Percentiles rank a stretch among this genome's conserved stretches.
phyloP scores from a whole-genome alignment of 2,113 vertebrate genomes.

The Bungarus multicinctus region DNA sequence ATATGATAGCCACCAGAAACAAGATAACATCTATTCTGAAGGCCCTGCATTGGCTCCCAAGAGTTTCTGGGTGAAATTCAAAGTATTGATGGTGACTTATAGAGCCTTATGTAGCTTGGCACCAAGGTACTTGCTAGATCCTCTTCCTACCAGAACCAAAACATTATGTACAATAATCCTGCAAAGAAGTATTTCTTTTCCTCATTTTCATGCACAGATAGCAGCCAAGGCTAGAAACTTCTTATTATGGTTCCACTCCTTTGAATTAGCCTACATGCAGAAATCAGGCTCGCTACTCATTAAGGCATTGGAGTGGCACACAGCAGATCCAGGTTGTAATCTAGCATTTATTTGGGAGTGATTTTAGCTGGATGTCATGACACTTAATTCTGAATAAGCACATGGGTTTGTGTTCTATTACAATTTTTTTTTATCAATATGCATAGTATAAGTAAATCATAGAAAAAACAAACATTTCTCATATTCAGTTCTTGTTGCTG shows the following conservation, averaged over 20 bases:
- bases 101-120: not conserved
- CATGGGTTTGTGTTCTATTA: too few relatives aligned
- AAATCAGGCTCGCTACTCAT: not conserved
- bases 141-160: not conserved
- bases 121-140: not conserved
- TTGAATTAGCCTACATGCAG: not conserved
- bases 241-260: not conserved
- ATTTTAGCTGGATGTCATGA: too few relatives aligned
- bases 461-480: not conserved
- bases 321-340: not conserved
- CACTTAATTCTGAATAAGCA: too few relatives aligned
- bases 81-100: not conserved
- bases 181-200: not conserved
- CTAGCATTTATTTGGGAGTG: too few relatives aligned
- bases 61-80: not conserved
- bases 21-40: not conserved
- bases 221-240: not conserved
- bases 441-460: not conserved
- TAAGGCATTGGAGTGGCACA: not conserved
- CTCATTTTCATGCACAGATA: not conserved
- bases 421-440: not conserved
- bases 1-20: not conserved
- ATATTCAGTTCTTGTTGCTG: not conserved
- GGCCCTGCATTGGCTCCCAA: not conserved
- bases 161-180: not conserved